These are phyloP conservation scores for Azorinus chamasolen DNA, from an alignment of 2,888 invertebrate species.

Conservation along the genomic window DNA sequence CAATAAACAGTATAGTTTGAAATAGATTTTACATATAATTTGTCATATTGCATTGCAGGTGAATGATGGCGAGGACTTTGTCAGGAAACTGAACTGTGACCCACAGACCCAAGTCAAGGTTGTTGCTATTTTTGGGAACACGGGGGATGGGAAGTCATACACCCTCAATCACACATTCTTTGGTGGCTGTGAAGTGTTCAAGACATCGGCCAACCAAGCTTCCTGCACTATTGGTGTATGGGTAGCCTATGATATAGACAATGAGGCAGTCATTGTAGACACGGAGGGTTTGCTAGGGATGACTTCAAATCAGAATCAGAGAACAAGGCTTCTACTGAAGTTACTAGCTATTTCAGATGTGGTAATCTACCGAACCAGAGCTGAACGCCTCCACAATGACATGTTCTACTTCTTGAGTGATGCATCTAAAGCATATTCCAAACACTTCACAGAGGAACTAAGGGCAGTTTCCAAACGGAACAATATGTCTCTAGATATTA, in stretches of 20 bases:
- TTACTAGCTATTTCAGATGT: conserved; percentile 94
- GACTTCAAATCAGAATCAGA: conserved; percentile 89
- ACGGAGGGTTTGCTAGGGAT: conserved; percentile 92
- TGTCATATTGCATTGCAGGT: too few relatives aligned
- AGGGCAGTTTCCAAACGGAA: conserved; percentile 84
- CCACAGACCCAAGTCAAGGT: conserved; percentile 89
- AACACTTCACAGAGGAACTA: conserved; percentile 89
- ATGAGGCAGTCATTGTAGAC: conserved; percentile 91
- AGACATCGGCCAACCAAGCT: conserved; percentile 90
- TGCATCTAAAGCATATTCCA: conserved; percentile 91
- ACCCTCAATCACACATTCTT: conserved; percentile 92
- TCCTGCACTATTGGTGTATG: conserved; percentile 93
- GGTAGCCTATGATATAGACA: conserved; percentile 91
- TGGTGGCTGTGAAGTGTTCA: conserved; percentile 89
- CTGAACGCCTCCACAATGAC: conserved; percentile 92
- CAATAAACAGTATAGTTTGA: too few relatives aligned
- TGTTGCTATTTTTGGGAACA: conserved; percentile 94
- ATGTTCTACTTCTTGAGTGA: conserved; percentile 92
- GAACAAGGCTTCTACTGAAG: conserved; percentile 91
- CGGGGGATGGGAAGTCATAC: conserved; percentile 94
- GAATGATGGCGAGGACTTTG: conserved; percentile 82
- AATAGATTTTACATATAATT: too few relatives aligned
- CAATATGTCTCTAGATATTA: conserved; percentile 87
- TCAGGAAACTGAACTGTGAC: conserved; percentile 83
- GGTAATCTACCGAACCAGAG: conserved; percentile 92